A percentile compares a stretch with the other conserved stretches of the same genome.
These are phyloP conservation scores for Anomalospiza imberbis DNA, from an alignment of 2,797 vertebrate genomes.

Conservation along the genomic window DNA sequence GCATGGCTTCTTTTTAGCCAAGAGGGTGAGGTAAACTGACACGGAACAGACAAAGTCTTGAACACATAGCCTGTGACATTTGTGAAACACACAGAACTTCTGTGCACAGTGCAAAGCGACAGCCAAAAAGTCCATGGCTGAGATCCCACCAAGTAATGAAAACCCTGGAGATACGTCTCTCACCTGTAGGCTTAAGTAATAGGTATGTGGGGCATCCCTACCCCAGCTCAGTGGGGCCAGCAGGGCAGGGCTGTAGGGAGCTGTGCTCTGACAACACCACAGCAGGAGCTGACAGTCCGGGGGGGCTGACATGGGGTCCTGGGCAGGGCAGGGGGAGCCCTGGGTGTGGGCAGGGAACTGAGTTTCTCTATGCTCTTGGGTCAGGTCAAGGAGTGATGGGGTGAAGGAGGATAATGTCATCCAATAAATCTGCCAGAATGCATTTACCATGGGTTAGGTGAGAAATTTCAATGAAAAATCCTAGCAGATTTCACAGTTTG, in stretches of 20 bases:
- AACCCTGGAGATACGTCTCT: not conserved
- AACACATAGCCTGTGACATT: not conserved
- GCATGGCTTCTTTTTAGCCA: not conserved
- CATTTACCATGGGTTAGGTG: not conserved
- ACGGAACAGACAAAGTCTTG: not conserved
- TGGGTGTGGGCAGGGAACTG: not conserved
- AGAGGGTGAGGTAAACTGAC: not conserved
- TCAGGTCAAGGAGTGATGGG: not conserved
- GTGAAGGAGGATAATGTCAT: not conserved
- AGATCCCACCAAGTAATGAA: not conserved
- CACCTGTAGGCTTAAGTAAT: not conserved
- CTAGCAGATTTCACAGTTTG: not conserved
- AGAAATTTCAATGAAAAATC: not conserved
- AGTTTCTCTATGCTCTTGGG: not conserved
- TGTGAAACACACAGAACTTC: not conserved
- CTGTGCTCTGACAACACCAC: not conserved
- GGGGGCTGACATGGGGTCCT: not conserved
- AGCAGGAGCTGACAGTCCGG: not conserved
- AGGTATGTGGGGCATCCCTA: not conserved
- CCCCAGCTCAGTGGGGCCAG: not conserved
- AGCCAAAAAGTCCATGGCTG: not conserved
- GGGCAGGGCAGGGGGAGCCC: rapidly evolving
- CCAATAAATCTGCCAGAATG: not conserved
- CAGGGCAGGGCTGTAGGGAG: not conserved
- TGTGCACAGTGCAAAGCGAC: not conserved